Percentiles rank a stretch among this genome's conserved stretches.
These are phyloP conservation scores for Exaiptasia diaphana DNA, from an alignment of 64 coral and sea anemone species.

Conservation along the genomic window DNA sequence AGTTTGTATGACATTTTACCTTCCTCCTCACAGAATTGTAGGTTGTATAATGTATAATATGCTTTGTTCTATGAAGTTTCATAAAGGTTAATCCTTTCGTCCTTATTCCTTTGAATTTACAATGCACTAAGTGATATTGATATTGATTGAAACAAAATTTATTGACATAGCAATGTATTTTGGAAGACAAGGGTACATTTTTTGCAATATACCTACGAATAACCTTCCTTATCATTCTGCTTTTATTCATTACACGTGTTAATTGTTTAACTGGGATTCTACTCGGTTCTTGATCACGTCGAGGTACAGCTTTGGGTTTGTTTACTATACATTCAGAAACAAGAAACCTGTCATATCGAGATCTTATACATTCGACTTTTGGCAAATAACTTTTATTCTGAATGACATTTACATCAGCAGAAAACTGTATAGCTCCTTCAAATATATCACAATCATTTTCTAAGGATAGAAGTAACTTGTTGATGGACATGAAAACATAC, in stretches of 20 bases:
- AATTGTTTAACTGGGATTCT: constrained; percentile 20
- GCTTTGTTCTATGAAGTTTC: constrained; percentile 18
- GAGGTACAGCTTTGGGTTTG: not conserved
- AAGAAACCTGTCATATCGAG: not conserved
- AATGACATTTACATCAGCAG: not conserved
- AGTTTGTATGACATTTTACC: not conserved
- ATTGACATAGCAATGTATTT: constrained; percentile 26
- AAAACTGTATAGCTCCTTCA: not conserved
- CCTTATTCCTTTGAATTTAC: constrained; percentile 25
- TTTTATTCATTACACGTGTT: constrained; percentile 19
- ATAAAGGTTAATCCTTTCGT: constrained; percentile 1
- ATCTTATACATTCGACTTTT: not conserved
- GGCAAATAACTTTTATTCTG: not conserved
- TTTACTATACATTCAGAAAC: not conserved
- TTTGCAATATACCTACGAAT: constrained; percentile 20
- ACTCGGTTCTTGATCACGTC: constrained; percentile 6
- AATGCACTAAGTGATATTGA: constrained; percentile 8
- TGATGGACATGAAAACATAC: not conserved
- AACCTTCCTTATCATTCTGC: too few relatives aligned
- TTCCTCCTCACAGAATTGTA: not conserved
- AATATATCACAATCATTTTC: too few relatives aligned
- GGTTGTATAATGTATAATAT: not conserved
- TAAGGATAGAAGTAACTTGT: not conserved
- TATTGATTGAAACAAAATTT: constrained; percentile 16
- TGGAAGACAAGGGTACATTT: constrained; percentile 21